A percentile compares a stretch with the other conserved stretches of the same genome.
phyloP scores from a whole-genome alignment of 2,888 invertebrate genomes.

The Silvanus unidentatus region DNA sequence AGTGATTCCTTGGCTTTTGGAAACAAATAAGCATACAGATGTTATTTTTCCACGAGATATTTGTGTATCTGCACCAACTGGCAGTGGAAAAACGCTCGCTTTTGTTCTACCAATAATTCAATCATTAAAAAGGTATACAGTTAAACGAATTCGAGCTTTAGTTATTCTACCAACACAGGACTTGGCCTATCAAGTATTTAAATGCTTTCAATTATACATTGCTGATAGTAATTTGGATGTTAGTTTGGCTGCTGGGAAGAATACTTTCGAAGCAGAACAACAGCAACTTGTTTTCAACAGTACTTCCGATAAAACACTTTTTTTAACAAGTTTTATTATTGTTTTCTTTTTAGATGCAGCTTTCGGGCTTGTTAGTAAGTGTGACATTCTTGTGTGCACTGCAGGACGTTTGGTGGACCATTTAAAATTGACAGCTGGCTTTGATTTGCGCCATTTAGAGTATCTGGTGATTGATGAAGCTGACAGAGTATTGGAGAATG shows the following conservation, averaged over 20 bases:
- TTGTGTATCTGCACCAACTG: slow-evolving; percentile 96
- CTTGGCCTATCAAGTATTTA: slow-evolving; percentile 81
- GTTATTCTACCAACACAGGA: slow-evolving; percentile 92
- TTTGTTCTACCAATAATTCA: slow-evolving; percentile 90
- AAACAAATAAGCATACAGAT: slow-evolving; percentile 54
- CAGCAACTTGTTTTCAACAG: slow-evolving; percentile 54
- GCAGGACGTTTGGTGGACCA: slow-evolving; percentile 92
- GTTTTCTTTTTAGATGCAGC: slow-evolving; percentile 50
- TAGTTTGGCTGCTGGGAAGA: slow-evolving; percentile 63
- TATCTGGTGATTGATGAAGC: slow-evolving; percentile 95
- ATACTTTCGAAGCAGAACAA: slow-evolving; percentile 63
- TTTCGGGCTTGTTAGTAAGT: slow-evolving; percentile 55
- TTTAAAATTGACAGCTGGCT: slow-evolving; percentile 74
- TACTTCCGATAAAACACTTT: slow-evolving; percentile 12
- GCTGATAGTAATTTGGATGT: slow-evolving; percentile 64
- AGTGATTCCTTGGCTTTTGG: slow-evolving; percentile 71
- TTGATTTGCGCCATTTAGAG: slow-evolving; percentile 63
- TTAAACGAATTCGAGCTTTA: slow-evolving; percentile 66
- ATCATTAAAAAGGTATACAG: slow-evolving; percentile 42
- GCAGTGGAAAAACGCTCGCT: slow-evolving; percentile 94
- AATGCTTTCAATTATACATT: slow-evolving; percentile 71
- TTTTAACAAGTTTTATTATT: background rate
- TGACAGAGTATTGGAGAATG: slow-evolving; percentile 86
- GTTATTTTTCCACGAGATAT: slow-evolving; percentile 77
- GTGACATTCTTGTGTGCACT: slow-evolving; percentile 87